Base-by-base conservation (phyloP, 2,113 vertebrate species). In the Myodes glareolus region DNA sequence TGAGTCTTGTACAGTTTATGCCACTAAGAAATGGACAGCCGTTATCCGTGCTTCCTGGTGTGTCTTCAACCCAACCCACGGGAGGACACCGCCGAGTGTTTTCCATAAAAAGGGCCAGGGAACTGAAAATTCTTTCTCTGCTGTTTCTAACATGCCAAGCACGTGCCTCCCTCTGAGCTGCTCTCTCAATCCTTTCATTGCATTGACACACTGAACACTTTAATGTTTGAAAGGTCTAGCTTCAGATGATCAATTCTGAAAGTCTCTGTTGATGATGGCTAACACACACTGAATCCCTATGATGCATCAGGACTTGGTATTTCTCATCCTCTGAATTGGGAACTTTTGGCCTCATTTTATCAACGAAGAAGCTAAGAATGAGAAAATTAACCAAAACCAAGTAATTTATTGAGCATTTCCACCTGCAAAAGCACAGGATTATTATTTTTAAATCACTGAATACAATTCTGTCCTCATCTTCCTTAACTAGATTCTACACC, bases 161-260 rank as follows among this genome's bases (percentile, higher is more conserved):
- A 50, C 7, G 8, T 19, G 7, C 19, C 11, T 17, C 36, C 76
- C 55, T 50, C 31, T 61, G 31, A 90, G 58, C 55, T 29, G 23
- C 27, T 13, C 27, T 25, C 39, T 25, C 16, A 31, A 4, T 33
- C 2, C 21, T 17, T 58, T 45, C 16, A 72, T 17, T 27, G 42
- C 68, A 78, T 33, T 10, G 27, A 77, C 27, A 78, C 25, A 70
- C 3, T 67, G 67, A 29, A 76, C 2, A 88, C 17, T 29, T 73
- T 78, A 42, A 75, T 45, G 78, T 82, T n/a, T 87, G 50, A 33
- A n/a, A 47, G 13, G 77, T 63, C 14, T 92, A 19, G 23, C 29
- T 67, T 94, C 33, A 92, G 61, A 81, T 72, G 73, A 63, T 92
- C 27, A n/a, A 1, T 29, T 92, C 84, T 86, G 9, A 82, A 95